Percentiles rank a stretch among this genome's conserved stretches.
Evolutionary conservation across 2,888 invertebrate species (phyloP).

Genomic region (Phymatocera aterrima): DNA sequence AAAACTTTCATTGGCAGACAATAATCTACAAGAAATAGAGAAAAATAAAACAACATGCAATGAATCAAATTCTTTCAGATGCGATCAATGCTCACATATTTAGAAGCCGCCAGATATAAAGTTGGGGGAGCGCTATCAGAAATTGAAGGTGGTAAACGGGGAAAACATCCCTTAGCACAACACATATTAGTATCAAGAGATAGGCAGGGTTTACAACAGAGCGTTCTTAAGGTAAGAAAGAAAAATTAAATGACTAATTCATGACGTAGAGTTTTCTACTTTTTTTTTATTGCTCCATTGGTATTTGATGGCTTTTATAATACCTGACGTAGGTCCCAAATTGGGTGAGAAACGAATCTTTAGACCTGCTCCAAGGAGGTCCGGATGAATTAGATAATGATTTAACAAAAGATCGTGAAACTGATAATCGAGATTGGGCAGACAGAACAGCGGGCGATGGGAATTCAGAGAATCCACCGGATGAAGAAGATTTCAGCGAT

Average conservation of each 20-base stretch:
- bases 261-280: conserved; percentile 74
- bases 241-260: conserved; percentile 58
- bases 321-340: conserved; percentile 81
- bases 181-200: conserved; percentile 93
- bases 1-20: not conserved
- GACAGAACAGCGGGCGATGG: conserved; percentile 89
- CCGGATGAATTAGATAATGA: conserved; percentile 65
- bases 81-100: conserved; percentile 92
- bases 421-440: conserved; percentile 80
- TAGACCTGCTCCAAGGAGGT: conserved; percentile 71
- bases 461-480: conserved; percentile 85
- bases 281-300: not conserved
- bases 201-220: conserved; percentile 92
- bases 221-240: conserved; percentile 84
- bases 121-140: conserved; percentile 89
- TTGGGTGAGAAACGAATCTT: conserved; percentile 83
- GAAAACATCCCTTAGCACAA: conserved; percentile 88
- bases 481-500: conserved; percentile 81
- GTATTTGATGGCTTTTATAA: not conserved
- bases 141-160: conserved; percentile 86
- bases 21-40: not conserved
- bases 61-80: conserved; percentile 79
- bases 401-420: conserved; percentile 64
- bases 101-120: conserved; percentile 94
- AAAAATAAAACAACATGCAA: not conserved